Base-by-base conservation (phyloP, 2,888 invertebrate genomes). In the Andricus curvator region DNA sequence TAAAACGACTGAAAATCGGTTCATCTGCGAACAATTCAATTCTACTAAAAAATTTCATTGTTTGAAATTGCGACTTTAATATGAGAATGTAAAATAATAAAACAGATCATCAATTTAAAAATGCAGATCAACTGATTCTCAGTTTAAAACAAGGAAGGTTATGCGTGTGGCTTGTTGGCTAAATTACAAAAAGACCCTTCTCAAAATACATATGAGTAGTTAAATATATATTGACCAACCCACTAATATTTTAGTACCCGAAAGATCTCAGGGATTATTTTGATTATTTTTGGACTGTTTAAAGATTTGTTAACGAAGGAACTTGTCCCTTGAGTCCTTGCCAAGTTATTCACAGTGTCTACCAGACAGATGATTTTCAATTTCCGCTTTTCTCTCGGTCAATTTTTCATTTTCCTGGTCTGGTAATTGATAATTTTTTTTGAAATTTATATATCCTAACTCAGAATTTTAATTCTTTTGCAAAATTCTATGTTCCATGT, bases 1-100 rank as follows among this genome's bases (percentile, higher is more conserved):
- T 56, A 74, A 74, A 33, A 74, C 29, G 6, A 13, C 33, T 74
- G 56, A 74, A 56, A 74, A 74, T 74, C 29, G 33, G n/a, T 56
- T 74, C n/a, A 56, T 56, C 56, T 74, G 74, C 56, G 2, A 62
- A 15, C 13, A 22, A 15, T 62, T 29, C 2, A 25, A 25, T 25
- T 62, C 15, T 6, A 22, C 25, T 9, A 29, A 33, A 74, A 56
- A n/a, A 37, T n/a, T 1, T 20, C 20, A 70, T 70, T 8, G 1
- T 33, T 33, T 20, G 11, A 70, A 6, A 62, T 29, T 62, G 15
- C 44, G 17, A 29, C 25, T 44, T 25, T 48, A 15, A 48, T 20
- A 17, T 25, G 20, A 51, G 15, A 56, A 33, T 74, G 0, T 9
- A 33, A 56, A 56, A n/a, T 11, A 56, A 33, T n/a, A 9, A 74